Percentiles rank a stretch among this genome's conserved stretches.
phyloP scores from a whole-genome alignment of 2,113 vertebrate genomes.

The Erinaceus europaeus region DNA sequence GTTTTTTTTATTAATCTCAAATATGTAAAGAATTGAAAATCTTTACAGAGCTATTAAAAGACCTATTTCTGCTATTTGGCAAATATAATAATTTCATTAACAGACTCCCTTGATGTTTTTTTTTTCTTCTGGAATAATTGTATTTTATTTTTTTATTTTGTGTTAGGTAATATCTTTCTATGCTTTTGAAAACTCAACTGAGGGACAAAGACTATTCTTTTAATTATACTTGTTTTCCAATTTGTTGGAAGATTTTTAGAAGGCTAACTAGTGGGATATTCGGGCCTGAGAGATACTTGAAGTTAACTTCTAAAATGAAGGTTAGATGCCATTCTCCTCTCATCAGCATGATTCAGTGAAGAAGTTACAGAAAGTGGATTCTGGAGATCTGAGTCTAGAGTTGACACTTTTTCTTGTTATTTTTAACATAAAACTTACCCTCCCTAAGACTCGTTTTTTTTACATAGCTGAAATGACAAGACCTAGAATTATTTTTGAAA shows the following conservation, averaged over 20 bases:
- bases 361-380: too few species aligned
- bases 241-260: background rate
- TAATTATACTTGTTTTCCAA: too few species aligned
- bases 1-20: background rate
- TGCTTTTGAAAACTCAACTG: background rate
- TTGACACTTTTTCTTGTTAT: background rate
- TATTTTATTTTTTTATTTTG: background rate
- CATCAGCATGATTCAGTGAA: accelerated
- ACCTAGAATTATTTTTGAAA: background rate
- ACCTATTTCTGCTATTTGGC: background rate
- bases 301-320: background rate
- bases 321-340: background rate
- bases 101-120: background rate
- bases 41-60: background rate
- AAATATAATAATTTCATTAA: background rate
- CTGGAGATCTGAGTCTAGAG: background rate
- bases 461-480: background rate
- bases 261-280: background rate
- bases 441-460: background rate
- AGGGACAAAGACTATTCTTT: background rate
- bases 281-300: background rate
- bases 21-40: background rate
- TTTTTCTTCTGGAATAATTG: background rate
- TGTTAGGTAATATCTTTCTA: background rate
- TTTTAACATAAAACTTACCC: background rate